Conservation (phyloP, 30 jellyfish, hydroid and myxozoan genomes). For the Pelagia noctiluca region DNA sequence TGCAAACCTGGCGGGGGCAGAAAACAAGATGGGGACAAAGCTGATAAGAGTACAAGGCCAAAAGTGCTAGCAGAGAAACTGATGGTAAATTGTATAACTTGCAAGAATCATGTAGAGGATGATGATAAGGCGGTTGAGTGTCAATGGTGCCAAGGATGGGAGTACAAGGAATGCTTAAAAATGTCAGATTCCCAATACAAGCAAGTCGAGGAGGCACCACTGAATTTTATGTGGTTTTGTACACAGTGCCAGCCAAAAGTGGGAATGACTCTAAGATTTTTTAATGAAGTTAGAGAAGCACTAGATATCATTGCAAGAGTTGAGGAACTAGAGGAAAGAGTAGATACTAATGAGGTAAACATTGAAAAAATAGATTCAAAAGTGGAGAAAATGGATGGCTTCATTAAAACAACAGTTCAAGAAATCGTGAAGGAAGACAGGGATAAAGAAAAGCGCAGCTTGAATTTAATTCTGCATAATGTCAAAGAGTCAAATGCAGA, state of each 20-base stretch:
- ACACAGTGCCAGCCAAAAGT: constrained; percentile 4
- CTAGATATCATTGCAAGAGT: background rate
- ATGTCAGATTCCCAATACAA: constrained; percentile 3
- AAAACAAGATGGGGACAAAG: background rate
- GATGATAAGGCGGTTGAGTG: constrained; percentile 1
- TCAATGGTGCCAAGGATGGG: constrained; percentile 9
- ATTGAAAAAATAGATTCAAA: background rate
- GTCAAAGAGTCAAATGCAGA: constrained; percentile 5
- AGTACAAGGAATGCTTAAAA: background rate
- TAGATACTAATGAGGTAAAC: background rate
- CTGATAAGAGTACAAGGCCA: background rate
- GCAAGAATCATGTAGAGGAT: constrained; percentile 1
- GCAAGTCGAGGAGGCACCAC: constrained; percentile 8
- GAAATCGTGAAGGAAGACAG: constrained; percentile 4
- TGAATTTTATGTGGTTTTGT: background rate
- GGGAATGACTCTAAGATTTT: constrained; percentile 1
- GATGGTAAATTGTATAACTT: background rate
- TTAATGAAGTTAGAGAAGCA: background rate
- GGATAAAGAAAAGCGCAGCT: constrained; percentile 6
- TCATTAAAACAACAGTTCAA: background rate
- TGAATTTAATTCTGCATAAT: background rate
- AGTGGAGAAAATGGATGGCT: background rate
- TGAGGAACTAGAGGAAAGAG: constrained; percentile 4
- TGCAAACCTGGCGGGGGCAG: background rate
- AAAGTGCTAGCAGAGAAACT: background rate